Percentiles rank a stretch among this genome's conserved stretches.
Conservation (phyloP, 92 coral and sea anemone species). For the Hydrozoanthus gracilis region DNA sequence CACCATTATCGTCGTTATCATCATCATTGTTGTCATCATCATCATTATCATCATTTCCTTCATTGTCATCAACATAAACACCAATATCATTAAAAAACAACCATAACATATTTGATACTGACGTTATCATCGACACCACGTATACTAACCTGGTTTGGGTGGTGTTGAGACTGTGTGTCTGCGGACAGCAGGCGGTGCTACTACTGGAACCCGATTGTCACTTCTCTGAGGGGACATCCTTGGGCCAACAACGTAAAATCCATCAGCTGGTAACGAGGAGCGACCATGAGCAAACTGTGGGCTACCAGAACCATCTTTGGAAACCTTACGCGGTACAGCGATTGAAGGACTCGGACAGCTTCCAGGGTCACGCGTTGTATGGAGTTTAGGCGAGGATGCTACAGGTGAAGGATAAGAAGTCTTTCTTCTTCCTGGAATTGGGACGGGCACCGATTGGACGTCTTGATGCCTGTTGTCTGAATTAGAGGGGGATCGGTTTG, state of each 20-base stretch:
- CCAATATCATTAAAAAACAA: not conserved
- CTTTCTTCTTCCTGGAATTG: slow-evolving; percentile 25
- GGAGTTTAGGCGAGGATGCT: slow-evolving; percentile 31
- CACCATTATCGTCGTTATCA: not conserved
- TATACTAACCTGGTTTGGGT: slow-evolving; percentile 34
- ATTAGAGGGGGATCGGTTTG: slow-evolving; percentile 67
- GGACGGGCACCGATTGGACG: slow-evolving; percentile 15
- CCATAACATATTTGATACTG: not conserved
- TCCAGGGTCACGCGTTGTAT: not conserved
- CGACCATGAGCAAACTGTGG: slow-evolving; percentile 31
- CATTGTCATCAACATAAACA: not conserved
- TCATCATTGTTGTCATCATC: not conserved
- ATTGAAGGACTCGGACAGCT: slow-evolving; percentile 22
- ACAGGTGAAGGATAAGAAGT: slow-evolving; percentile 18
- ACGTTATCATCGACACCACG: not conserved
- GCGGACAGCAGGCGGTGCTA: slow-evolving; percentile 27
- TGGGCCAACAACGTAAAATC: not conserved
- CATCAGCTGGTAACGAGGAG: slow-evolving; percentile 4
- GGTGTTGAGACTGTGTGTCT: slow-evolving; percentile 28
- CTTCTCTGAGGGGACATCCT: slow-evolving; percentile 12
- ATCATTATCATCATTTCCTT: not conserved
- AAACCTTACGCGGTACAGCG: slow-evolving; percentile 1
- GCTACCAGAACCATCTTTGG: slow-evolving; percentile 12
- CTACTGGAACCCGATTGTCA: slow-evolving; percentile 14
- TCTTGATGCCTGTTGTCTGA: slow-evolving; percentile 47